A percentile compares a stretch with the other conserved stretches of the same genome.
Conservation (phyloP, 2,113 vertebrate species). For the Malurus cyaneus region DNA sequence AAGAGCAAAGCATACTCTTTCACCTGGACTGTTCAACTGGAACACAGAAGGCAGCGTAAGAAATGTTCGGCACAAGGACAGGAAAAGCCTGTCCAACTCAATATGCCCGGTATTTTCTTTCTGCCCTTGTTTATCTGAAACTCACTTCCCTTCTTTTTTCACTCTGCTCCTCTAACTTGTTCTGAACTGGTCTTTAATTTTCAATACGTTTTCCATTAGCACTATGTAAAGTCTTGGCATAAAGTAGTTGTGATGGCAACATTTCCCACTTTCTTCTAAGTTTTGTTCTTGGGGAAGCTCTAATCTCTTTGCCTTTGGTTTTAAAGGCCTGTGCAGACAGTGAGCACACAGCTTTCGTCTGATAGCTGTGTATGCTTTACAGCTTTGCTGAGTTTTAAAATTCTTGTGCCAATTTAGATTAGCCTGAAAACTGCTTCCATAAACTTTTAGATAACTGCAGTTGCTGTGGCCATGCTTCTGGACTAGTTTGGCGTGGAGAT, state of each 20-base stretch:
- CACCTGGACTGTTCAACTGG: not conserved
- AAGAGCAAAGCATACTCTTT: not conserved
- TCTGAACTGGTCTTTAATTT: not conserved
- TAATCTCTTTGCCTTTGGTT: slow-evolving; percentile 10
- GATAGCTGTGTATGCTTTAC: not conserved
- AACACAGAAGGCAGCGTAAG: not conserved
- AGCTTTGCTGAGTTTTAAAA: not conserved
- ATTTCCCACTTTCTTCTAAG: not conserved
- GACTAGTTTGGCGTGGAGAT: not conserved
- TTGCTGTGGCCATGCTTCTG: not conserved
- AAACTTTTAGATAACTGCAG: not conserved
- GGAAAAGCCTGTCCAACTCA: slow-evolving; percentile 41
- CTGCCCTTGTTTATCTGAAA: slow-evolving; percentile 40
- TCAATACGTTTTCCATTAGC: slow-evolving; percentile 6
- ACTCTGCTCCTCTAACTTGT: not conserved
- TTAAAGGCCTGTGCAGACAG: not conserved
- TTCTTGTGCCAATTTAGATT: slow-evolving; percentile 8
- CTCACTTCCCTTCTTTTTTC: slow-evolving; percentile 22
- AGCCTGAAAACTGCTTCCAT: not conserved
- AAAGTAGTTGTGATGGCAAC: not conserved
- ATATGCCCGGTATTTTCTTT: not conserved
- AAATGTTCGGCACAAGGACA: slow-evolving; percentile 5
- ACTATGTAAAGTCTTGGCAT: not conserved
- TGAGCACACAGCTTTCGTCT: not conserved
- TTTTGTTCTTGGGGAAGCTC: not conserved